Evolutionary conservation across 1,140 invertebrate species (phyloP).

Genomic region (Philopotamus ludificatus): DNA sequence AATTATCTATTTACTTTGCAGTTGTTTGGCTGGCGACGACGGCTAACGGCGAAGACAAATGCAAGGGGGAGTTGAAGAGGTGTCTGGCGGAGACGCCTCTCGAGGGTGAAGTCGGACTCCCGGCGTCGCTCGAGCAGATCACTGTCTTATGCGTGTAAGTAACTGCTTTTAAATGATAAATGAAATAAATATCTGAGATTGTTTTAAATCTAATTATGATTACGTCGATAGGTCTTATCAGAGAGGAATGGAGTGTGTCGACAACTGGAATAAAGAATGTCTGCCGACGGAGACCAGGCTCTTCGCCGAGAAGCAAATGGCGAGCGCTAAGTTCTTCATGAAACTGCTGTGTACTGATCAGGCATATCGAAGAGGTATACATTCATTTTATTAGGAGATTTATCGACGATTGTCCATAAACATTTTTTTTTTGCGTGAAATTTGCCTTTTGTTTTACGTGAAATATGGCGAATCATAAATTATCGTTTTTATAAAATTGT

Average conservation of each 20-base stretch:
- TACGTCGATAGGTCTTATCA: constrained; percentile 28
- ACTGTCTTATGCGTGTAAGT: constrained; percentile 29
- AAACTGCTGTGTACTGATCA: constrained; percentile 29
- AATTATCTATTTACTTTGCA: too few species aligned
- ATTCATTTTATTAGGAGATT: too few species aligned
- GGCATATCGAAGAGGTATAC: constrained; percentile 33
- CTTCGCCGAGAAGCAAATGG: constrained; percentile 33
- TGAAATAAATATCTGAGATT: background rate
- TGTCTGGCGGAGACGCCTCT: constrained; percentile 25
- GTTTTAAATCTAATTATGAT: background rate
- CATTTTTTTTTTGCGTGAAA: too few species aligned
- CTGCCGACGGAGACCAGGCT: constrained; percentile 17
- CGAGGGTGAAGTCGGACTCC: constrained; percentile 25
- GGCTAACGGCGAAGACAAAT: constrained; percentile 24
- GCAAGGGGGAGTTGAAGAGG: constrained; percentile 26
- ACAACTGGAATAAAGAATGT: constrained; percentile 34
- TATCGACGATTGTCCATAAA: too few species aligned
- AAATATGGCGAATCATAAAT: too few species aligned
- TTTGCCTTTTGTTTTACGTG: too few species aligned
- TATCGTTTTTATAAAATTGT: too few species aligned
- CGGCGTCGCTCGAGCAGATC: constrained; percentile 21
- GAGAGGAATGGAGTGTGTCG: constrained; percentile 36
- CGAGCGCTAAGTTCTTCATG: constrained; percentile 38
- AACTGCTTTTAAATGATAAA: background rate
- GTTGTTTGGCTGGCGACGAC: background rate